phyloP scores from a whole-genome alignment of 1,140 invertebrate genomes.

The Magallana angulata region DNA sequence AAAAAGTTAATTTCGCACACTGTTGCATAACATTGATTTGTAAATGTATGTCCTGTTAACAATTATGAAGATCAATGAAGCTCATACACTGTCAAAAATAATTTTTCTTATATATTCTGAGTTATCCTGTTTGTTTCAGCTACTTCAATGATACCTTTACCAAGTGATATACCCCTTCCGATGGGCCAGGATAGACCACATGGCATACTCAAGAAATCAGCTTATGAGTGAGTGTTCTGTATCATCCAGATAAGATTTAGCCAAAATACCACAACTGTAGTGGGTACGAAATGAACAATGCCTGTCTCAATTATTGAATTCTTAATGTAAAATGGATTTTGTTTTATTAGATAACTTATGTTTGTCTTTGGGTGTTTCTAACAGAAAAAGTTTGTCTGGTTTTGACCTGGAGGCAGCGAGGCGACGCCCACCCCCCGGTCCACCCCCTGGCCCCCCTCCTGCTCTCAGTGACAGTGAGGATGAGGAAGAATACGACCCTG shows the following conservation, averaged over 20 bases:
- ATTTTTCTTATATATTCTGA: no score
- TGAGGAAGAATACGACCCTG: slow-evolving; percentile 75
- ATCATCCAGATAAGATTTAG: no score
- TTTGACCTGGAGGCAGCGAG: slow-evolving; percentile 47
- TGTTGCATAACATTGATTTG: no score
- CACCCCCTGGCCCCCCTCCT: slow-evolving; percentile 85
- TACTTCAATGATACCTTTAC: slow-evolving; percentile 88
- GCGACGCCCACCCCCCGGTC: slow-evolving; percentile 88
- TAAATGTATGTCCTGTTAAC: no score
- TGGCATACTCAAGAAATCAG: slow-evolving; percentile 86
- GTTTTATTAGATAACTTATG: no score
- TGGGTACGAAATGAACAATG: no score
- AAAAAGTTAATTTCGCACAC: no score
- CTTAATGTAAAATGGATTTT: no score
- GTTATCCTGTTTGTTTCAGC: slow-evolving; percentile 62
- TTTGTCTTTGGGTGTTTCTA: background rate
- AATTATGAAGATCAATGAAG: no score
- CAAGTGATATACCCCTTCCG: slow-evolving; percentile 84
- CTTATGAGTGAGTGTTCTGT: slow-evolving; percentile 12
- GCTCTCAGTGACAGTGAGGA: slow-evolving; percentile 80
- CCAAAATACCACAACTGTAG: no score
- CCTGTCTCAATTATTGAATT: no score
- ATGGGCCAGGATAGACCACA: slow-evolving; percentile 64
- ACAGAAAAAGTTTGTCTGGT: slow-evolving; percentile 38
- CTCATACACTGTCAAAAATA: no score